Evolutionary conservation across 2,888 invertebrate species (phyloP), one percentile per base, ranked within the genome.

Genomic region (Exocentrus adspersus): DNA sequence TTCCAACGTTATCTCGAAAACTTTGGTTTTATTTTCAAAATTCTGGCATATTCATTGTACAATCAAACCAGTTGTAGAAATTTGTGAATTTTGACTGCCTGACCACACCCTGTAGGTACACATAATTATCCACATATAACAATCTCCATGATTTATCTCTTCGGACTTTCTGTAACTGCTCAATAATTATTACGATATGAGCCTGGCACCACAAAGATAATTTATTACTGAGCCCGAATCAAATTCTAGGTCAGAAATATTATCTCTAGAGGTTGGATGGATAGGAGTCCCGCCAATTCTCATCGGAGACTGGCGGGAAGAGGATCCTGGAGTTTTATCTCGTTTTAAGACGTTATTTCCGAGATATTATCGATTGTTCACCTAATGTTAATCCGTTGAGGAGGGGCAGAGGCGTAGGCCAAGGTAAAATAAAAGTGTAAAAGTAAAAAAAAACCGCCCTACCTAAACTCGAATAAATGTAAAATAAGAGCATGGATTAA

Each of bases 251-350:
- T 56, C 56, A 56, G 45, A 32, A 32, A 32, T 32, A 42, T 28
- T 24, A 54, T 54, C 54, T 2, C 24, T 20, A 28, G 12, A 54
- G 17, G 14, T 28, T 17, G 30, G 50, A 14, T 10, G 14, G 53
- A 46, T n/a, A 45, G 17, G 20, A 30, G n/a, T 30, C 56, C 56
- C 56, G 45, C 56, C 56, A 45, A 56, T 46, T 45, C 28, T 30
- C 3, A 17, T 10, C 32, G 20, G 14, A 45, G 46, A 56, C 45
- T 56, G 56, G 56, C 56, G 56, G 56, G 56, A 56, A n/a, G n/a
- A n/a, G n/a, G n/a, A 45, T 45, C 20, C 16, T 12, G 45, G 19
- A 16, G 32, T 56, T n/a, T n/a, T 56, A 56, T 56, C 56, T 42
- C 45, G 12, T 24, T n/a, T 28, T n/a, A n/a, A 37, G 24, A 30